phyloP scores from a whole-genome alignment of 2,797 vertebrate genomes.

The Trichosurus vulpecula region DNA sequence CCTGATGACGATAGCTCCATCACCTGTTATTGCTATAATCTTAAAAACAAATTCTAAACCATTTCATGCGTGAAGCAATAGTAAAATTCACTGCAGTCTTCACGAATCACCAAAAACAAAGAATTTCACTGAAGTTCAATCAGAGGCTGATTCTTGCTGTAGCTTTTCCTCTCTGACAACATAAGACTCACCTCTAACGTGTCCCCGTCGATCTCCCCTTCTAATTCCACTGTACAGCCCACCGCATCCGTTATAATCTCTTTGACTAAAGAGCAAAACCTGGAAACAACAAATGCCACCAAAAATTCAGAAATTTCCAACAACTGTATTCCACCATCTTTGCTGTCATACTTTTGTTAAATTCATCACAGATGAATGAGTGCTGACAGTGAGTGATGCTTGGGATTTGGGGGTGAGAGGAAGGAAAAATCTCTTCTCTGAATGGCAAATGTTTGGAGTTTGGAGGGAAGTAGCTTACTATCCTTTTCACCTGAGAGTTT shows the following conservation, averaged over 20 bases:
- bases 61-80: constrained; percentile 30
- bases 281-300: constrained; percentile 76
- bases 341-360: constrained; percentile 11
- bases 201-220: constrained; percentile 92
- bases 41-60: constrained; percentile 43
- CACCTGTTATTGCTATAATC: not conserved
- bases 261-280: constrained; percentile 96
- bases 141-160: not conserved
- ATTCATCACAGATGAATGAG: not conserved
- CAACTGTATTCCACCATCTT: constrained; percentile 8
- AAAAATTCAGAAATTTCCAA: constrained; percentile 8
- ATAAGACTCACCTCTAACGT: constrained; percentile 90
- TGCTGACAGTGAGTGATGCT: not conserved
- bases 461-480: not conserved
- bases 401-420: not conserved
- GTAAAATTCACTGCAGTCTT: not conserved
- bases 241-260: constrained; percentile 92
- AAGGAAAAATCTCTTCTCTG: not conserved
- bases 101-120: constrained; percentile 34
- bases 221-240: constrained; percentile 90
- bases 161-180: not conserved
- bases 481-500: not conserved
- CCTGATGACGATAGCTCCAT: constrained; percentile 19
- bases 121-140: not conserved
- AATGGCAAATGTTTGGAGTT: not conserved